phyloP scores from a whole-genome alignment of 2,888 invertebrate genomes.

The Philonicus albiceps region DNA sequence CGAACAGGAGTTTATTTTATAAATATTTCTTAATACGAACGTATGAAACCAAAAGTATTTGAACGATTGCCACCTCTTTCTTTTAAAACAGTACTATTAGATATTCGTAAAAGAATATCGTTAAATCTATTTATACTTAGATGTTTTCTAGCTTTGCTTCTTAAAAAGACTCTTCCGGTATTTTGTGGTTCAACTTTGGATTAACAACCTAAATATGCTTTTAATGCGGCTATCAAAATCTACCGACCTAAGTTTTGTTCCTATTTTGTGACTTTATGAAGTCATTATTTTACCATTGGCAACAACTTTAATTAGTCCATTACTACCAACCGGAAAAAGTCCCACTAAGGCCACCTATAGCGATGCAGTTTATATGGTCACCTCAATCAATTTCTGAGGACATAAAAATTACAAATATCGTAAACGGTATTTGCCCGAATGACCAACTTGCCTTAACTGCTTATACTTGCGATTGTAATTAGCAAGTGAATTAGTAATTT shows the following conservation, averaged over 20 bases:
- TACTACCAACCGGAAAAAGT: neutral
- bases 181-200: neutral
- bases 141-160: neutral
- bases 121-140: neutral
- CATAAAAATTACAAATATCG: neutral
- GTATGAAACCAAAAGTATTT: neutral
- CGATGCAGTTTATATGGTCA: neutral
- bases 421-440: neutral
- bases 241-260: neutral
- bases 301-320: neutral
- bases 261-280: neutral
- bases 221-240: neutral
- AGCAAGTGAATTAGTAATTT: constrained; percentile 24
- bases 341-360: neutral
- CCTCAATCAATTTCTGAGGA: neutral
- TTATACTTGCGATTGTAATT: neutral
- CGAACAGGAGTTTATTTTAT: neutral
- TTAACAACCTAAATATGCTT: neutral
- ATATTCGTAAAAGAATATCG: neutral
- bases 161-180: neutral
- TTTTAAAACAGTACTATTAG: neutral
- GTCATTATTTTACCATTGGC: constrained; percentile 20
- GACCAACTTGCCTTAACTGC: neutral
- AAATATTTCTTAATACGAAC: neutral
- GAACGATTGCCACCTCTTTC: neutral